Evolutionary conservation across 2,113 vertebrate species (phyloP).

Genomic region (Chaetorhynchus papuensis): DNA sequence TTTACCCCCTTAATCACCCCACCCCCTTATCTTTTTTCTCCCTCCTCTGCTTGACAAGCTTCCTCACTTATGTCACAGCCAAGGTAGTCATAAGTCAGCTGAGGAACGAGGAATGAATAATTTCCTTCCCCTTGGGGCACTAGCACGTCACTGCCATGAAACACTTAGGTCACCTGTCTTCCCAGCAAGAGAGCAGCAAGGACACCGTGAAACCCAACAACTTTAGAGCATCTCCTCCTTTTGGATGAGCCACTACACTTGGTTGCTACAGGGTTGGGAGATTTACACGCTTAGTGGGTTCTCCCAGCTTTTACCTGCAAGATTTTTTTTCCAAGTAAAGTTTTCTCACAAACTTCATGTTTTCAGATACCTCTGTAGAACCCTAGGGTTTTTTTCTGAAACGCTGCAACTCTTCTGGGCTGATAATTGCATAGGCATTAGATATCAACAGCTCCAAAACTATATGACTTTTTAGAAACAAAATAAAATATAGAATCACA

Average conservation of each 20-base stretch:
- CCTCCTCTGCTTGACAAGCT: neutral
- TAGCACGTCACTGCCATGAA: neutral
- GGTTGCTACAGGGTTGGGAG: rapidly evolving
- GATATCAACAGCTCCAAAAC: neutral
- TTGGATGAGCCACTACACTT: neutral
- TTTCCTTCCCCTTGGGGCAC: constrained; percentile 22
- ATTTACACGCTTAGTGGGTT: neutral
- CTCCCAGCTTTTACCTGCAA: neutral
- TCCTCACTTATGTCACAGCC: neutral
- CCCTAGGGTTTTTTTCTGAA: neutral
- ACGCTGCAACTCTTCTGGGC: neutral
- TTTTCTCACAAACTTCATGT: neutral
- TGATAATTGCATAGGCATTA: neutral
- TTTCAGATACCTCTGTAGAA: neutral
- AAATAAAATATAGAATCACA: neutral
- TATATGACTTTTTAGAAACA: neutral
- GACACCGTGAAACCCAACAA: neutral
- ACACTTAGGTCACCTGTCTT: neutral
- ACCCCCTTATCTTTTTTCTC: neutral
- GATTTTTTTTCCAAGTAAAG: neutral
- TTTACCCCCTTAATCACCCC: neutral
- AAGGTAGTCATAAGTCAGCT: neutral
- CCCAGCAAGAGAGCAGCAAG: neutral
- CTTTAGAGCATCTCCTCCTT: neutral
- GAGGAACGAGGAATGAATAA: neutral